These are phyloP conservation scores for Rhinatrema bivittatum DNA, from an alignment of 2,797 vertebrate species.

Conservation along the genomic window DNA sequence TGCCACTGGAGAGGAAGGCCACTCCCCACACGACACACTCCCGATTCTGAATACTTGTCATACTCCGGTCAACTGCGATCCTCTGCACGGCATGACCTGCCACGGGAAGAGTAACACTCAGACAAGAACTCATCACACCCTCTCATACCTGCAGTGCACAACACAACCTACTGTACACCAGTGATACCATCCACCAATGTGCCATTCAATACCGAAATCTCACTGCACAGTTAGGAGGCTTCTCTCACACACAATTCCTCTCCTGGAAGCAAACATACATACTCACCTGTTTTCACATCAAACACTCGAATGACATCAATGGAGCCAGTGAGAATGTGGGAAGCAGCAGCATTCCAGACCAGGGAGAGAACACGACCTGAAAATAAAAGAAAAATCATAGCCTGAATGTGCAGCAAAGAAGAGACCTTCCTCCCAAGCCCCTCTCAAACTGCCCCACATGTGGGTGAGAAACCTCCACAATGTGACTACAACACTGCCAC, in stretches of 20 bases:
- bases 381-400: background rate
- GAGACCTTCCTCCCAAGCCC: rapidly evolving
- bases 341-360: constrained; percentile 75
- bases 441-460: too few species aligned
- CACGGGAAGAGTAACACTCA: too few species aligned
- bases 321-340: constrained; percentile 73
- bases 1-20: constrained; percentile 65
- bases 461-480: background rate
- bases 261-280: background rate
- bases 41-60: constrained; percentile 25
- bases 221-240: too few species aligned
- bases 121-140: too few species aligned
- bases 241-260: too few species aligned
- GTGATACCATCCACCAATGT: background rate
- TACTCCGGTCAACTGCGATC: constrained; percentile 67
- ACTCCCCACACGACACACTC: constrained; percentile 83
- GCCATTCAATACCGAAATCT: background rate
- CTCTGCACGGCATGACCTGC: constrained; percentile 66
- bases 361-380: constrained; percentile 80
- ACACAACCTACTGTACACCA: too few species aligned
- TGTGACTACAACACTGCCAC: background rate
- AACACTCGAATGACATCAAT: constrained; percentile 71
- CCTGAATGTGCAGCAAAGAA: rapidly evolving
- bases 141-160: too few species aligned
- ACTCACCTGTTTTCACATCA: constrained; percentile 67